Evolutionary conservation across 1,140 invertebrate species (phyloP).

Genomic region (Coelopa frigida): DNA sequence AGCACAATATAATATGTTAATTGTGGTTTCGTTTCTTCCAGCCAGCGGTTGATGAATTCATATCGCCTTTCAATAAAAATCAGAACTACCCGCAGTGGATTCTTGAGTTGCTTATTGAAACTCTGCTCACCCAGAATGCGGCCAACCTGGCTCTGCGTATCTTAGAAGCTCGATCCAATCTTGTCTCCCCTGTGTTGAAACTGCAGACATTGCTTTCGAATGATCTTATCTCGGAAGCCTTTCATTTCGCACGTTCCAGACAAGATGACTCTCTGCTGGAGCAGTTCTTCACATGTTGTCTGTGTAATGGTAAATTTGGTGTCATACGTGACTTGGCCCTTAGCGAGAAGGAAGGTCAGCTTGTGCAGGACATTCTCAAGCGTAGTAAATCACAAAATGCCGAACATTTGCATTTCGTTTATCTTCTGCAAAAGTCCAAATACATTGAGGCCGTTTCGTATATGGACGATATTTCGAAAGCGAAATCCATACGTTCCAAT

Average conservation of each 20-base stretch:
- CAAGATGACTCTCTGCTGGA: constrained; percentile 23
- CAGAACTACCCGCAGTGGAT: constrained; percentile 48
- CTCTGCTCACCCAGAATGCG: constrained; percentile 18
- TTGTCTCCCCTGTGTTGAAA: constrained; percentile 16
- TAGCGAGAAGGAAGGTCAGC: constrained; percentile 24
- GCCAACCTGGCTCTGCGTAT: constrained; percentile 23
- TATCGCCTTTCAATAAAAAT: constrained; percentile 41
- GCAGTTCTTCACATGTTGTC: constrained; percentile 30
- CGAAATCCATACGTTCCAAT: not conserved
- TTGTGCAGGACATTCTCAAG: constrained; percentile 24
- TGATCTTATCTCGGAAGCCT: constrained; percentile 30
- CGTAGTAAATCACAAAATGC: constrained; percentile 14
- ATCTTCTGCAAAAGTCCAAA: constrained; percentile 35
- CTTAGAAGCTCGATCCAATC: constrained; percentile 13
- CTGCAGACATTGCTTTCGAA: constrained; percentile 30
- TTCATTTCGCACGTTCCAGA: constrained; percentile 27
- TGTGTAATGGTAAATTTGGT: constrained; percentile 18
- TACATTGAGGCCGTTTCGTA: constrained; percentile 38
- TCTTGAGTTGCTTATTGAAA: constrained; percentile 28
- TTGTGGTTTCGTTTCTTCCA: constrained; percentile 25
- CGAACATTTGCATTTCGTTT: constrained; percentile 30
- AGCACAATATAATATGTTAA: not conserved
- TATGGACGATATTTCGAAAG: constrained; percentile 29
- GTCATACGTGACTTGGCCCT: constrained; percentile 27
- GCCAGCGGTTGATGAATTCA: constrained; percentile 50